phyloP scores from a whole-genome alignment of 2,797 vertebrate species.

The Peromyscus nudipes region DNA sequence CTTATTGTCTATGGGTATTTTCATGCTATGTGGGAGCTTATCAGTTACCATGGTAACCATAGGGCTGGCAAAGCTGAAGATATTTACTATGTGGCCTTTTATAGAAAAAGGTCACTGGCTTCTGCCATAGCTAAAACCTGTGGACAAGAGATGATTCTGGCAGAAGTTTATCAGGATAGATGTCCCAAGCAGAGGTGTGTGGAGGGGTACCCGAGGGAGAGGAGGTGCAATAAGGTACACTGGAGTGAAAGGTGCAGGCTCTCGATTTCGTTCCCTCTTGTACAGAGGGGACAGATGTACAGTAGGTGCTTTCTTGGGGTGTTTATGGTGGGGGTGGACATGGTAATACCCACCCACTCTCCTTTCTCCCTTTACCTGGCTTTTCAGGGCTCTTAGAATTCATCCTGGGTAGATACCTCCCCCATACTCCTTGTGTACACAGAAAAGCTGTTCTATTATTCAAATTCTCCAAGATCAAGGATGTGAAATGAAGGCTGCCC shows the following conservation, averaged over 20 bases:
- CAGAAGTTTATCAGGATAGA: not conserved
- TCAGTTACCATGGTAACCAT: not conserved
- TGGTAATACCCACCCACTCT: not conserved
- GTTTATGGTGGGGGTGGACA: too few species aligned
- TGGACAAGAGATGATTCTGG: not conserved
- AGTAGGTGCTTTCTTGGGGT: not conserved
- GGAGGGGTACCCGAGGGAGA: fast-evolving
- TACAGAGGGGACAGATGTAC: not conserved
- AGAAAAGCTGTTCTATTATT: conserved; percentile 71
- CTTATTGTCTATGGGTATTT: not conserved
- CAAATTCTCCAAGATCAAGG: conserved; percentile 80
- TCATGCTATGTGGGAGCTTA: not conserved
- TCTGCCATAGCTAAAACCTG: not conserved
- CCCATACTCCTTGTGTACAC: conserved; percentile 4
- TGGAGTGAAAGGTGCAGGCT: fast-evolving
- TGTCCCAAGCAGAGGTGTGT: not conserved
- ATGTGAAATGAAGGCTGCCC: conserved; percentile 78
- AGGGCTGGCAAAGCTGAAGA: not conserved
- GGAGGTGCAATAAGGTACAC: fast-evolving
- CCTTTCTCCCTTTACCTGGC: not conserved
- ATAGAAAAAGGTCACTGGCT: not conserved
- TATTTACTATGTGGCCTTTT: not conserved
- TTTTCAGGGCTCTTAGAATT: conserved; percentile 18
- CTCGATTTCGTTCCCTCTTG: not conserved
- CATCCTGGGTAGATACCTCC: conserved; percentile 24